Base-by-base conservation (phyloP, 2,113 vertebrate genomes). In the Oxyruncus cristatus region DNA sequence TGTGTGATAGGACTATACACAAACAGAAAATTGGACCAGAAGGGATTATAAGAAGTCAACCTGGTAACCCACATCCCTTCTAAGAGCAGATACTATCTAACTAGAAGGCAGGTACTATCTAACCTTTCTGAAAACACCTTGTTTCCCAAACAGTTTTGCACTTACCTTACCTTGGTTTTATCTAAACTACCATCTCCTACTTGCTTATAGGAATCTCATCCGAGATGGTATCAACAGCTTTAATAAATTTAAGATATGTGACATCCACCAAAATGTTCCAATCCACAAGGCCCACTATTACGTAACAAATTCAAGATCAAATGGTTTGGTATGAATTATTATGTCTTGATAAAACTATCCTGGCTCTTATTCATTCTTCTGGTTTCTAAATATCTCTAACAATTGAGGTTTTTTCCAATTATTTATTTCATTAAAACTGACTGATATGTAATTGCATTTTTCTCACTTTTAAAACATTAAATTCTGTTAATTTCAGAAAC, bases 111-210 rank as follows among this genome's bases (percentile, higher is more conserved):
- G 53, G 83, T 92, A 67, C 85, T 95, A 94, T 92, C 95, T 96
- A 95, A 94, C 72, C 72, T 91, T 95, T 88, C 75, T 46, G 28
- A 80, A 86, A 92, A 94, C 75, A 93, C n/a, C 82, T 80, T 90
- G n/a, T 79, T 93, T 71, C 50, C 42, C 30, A 11, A 81, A 70
- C 13, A 80, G 46, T 62, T 86, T 80, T 58, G 46, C 18, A 42
- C 32, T 42, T 49, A 37, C 59, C 50, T 77, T 63, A 62, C 20
- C 23, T n/a, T 62, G n/a, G 15, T 76, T 93, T 92, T 94, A 96
- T 94, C 91, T 59, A 59, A 92, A 71, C 79, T 74, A 67, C 11
- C 14, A 63, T 72, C 76, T 85, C 56, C 59, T 76, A 39, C 50
- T 83, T 86, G n/a, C 72, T 58, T 80, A 76, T 16, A 80, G 17